A percentile compares a stretch with the other conserved stretches of the same genome.
These are phyloP conservation scores for Zophobas morio DNA, from an alignment of 1,140 invertebrate species.

Conservation along the genomic window DNA sequence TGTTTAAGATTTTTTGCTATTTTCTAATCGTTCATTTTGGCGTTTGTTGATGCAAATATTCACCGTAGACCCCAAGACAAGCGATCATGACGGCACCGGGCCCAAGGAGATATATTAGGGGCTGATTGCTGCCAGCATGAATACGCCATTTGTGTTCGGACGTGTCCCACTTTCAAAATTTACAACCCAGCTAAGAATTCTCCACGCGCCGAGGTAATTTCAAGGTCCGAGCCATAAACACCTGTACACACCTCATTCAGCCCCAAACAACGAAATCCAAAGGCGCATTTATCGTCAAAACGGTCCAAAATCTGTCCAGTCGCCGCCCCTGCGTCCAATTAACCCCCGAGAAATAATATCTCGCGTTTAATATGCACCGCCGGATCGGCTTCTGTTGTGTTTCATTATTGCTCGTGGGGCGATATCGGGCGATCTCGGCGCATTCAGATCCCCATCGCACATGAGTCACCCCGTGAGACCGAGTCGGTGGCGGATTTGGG, in stretches of 20 bases:
- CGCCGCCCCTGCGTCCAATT: no score
- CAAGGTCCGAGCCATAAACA: slow-evolving; percentile 35
- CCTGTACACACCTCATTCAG: background rate
- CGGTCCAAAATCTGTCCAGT: no score
- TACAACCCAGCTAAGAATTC: slow-evolving; percentile 49
- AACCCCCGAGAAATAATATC: background rate
- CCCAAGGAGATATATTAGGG: no score
- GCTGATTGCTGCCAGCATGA: background rate
- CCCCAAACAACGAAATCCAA: background rate
- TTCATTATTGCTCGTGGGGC: slow-evolving; percentile 16
- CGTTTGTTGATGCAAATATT: no score
- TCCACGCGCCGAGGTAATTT: slow-evolving; percentile 45
- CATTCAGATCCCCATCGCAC: slow-evolving; percentile 29
- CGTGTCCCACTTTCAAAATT: slow-evolving; percentile 53
- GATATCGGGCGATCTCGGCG: slow-evolving; percentile 21
- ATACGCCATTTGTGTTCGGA: slow-evolving; percentile 48
- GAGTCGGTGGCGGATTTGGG: slow-evolving; percentile 57
- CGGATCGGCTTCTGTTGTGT: slow-evolving; percentile 22
- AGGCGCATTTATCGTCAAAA: no score
- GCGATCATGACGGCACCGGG: background rate
- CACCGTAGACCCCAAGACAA: no score
- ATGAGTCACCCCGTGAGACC: slow-evolving; percentile 63
- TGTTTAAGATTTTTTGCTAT: no score
- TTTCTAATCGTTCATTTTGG: no score
- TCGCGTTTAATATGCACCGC: slow-evolving; percentile 14